phyloP scores from a whole-genome alignment of 2,888 invertebrate genomes.

The Drosophila ezoana region DNA sequence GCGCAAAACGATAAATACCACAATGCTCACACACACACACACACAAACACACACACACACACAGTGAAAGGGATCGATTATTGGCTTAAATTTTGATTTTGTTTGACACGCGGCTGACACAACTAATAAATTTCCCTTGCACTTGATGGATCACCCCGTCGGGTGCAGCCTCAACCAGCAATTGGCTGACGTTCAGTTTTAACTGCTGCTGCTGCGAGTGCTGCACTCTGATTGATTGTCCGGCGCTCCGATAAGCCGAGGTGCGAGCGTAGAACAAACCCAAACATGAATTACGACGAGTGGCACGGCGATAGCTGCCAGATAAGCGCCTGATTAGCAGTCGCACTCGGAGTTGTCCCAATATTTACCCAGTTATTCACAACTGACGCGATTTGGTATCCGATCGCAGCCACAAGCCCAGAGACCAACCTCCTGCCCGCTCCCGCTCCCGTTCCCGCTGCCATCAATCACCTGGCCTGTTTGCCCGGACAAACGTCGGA shows the following conservation, averaged over 20 bases:
- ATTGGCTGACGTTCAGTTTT: conserved; percentile 2
- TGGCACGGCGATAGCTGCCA: conserved; percentile 45
- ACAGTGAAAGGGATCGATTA: conserved; percentile 49
- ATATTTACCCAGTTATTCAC: conserved; percentile 77
- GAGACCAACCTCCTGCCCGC: too few species aligned
- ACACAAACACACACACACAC: not conserved
- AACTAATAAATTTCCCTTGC: conserved; percentile 69
- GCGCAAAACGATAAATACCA: conserved; percentile 23
- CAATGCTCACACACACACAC: conserved; percentile 6
- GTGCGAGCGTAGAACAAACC: conserved; percentile 10
- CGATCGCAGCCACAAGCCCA: conserved; percentile 2
- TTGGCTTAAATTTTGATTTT: conserved; percentile 70
- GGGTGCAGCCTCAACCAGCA: conserved; percentile 31
- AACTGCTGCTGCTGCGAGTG: not conserved
- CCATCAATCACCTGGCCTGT: conserved; percentile 72
- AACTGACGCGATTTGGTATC: conserved; percentile 64
- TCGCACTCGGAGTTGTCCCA: conserved; percentile 38
- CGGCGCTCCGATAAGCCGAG: conserved; percentile 54
- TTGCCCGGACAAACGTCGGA: conserved; percentile 47
- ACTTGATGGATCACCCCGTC: conserved; percentile 52
- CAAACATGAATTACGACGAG: conserved; percentile 61
- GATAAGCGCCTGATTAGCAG: conserved; percentile 78
- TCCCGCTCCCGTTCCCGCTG: not conserved
- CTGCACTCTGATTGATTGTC: conserved; percentile 64
- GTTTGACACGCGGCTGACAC: conserved; percentile 75